Evolutionary conservation across 2,113 vertebrate species (phyloP).

Genomic region (Delphinapterus leucas): DNA sequence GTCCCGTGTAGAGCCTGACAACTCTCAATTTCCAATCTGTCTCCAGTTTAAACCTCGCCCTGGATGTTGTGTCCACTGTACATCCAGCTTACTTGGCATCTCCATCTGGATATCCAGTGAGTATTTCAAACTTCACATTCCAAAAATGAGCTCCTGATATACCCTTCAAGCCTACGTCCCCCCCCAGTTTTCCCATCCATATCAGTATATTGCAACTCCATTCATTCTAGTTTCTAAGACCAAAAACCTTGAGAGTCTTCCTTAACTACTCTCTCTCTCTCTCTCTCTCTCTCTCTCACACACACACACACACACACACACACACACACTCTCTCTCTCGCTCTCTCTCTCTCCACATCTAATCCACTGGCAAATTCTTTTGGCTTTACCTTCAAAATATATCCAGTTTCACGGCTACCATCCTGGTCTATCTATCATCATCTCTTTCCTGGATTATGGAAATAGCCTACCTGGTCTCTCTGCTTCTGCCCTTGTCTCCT

Average conservation of each 20-base stretch:
- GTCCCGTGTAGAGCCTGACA: background rate
- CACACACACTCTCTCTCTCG: too few species aligned
- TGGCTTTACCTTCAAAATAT: background rate
- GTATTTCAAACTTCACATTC: background rate
- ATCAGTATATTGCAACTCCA: background rate
- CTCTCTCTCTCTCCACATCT: background rate
- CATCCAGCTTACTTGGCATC: background rate
- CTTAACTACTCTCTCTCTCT: background rate
- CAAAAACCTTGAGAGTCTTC: background rate
- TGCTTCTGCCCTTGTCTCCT: background rate
- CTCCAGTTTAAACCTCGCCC: background rate
- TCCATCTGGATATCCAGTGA: background rate
- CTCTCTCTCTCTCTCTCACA: accelerated
- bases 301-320: background rate
- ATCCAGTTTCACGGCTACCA: background rate
- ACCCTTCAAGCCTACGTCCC: background rate
- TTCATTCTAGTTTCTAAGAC: background rate
- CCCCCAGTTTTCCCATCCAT: background rate
- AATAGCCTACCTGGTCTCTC: background rate
- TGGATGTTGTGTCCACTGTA: background rate
- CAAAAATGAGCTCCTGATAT: background rate
- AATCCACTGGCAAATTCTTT: background rate
- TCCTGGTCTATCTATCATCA: background rate
- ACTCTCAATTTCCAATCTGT: background rate
- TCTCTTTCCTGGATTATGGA: background rate